A percentile compares a stretch with the other conserved stretches of the same genome.
Conservation (phyloP, 2,113 vertebrate species). For the Lanius ludovicianus region DNA sequence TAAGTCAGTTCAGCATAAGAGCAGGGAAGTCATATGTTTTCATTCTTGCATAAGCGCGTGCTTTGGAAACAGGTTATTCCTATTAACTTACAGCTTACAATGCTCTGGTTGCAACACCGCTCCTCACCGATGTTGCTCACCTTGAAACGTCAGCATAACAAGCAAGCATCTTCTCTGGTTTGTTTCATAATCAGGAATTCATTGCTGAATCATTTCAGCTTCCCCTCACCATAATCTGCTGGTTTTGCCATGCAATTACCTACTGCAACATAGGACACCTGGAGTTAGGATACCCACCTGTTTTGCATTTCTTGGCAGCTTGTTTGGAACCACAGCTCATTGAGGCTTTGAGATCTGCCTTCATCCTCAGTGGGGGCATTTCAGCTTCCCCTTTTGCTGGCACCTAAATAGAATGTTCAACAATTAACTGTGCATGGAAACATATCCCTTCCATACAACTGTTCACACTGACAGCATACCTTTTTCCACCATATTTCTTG, state of each 20-base stretch:
- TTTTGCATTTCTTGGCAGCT: neutral
- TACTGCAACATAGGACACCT: too few relatives aligned
- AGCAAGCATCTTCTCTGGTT: neutral
- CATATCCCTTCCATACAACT: neutral
- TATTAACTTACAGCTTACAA: neutral
- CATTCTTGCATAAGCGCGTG: accelerated
- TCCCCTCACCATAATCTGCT: neutral
- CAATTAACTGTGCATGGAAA: neutral
- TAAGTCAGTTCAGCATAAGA: neutral
- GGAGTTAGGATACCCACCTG: neutral
- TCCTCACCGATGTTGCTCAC: neutral
- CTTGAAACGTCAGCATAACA: neutral
- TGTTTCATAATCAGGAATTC: neutral
- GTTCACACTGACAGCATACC: accelerated
- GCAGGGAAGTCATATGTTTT: neutral
- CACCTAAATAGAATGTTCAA: neutral
- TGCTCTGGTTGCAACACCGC: neutral
- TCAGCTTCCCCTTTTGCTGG: neutral
- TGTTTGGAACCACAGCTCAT: neutral
- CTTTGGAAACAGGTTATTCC: neutral
- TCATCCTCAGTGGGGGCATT: neutral
- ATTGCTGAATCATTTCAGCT: neutral
- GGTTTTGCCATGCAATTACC: neutral
- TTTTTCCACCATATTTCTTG: neutral
- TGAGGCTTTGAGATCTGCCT: neutral